A percentile compares a stretch with the other conserved stretches of the same genome.
Evolutionary conservation across 2,797 vertebrate genomes (phyloP).

Genomic region (Valencia hispanica): DNA sequence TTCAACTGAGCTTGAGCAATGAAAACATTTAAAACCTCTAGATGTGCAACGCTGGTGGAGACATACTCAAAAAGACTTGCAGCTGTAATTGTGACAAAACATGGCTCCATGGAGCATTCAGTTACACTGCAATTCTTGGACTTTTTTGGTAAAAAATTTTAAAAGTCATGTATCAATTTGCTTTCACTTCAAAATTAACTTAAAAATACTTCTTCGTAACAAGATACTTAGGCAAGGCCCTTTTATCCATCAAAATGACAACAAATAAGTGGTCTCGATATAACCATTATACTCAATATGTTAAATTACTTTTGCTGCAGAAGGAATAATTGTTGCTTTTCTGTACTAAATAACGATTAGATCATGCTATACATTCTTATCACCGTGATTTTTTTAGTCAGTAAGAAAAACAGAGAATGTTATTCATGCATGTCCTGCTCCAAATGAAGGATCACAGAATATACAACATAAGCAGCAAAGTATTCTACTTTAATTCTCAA

Average conservation of each 20-base stretch:
- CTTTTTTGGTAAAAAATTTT: no score
- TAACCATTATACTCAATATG: not conserved
- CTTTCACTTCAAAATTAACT: no score
- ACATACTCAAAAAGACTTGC: no score
- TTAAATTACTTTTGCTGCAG: not conserved
- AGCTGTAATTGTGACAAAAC: no score
- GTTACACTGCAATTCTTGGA: no score
- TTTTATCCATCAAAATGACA: not conserved
- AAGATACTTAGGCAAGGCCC: not conserved
- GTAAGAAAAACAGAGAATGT: not conserved
- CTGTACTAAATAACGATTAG: not conserved
- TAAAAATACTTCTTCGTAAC: no score
- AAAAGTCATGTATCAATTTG: no score
- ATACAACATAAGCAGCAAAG: constrained; percentile 42
- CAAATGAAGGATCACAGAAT: constrained; percentile 27
- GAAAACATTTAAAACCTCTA: no score
- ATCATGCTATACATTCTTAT: not conserved
- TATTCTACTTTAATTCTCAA: constrained; percentile 39
- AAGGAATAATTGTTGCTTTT: not conserved
- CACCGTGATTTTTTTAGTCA: not conserved
- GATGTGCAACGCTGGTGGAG: no score
- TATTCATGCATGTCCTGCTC: not conserved
- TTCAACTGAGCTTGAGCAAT: no score
- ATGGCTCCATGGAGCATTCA: no score
- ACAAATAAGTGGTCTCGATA: not conserved